Base-by-base conservation (phyloP, 2,888 invertebrate genomes). In the Pristionchus exspectatus region DNA sequence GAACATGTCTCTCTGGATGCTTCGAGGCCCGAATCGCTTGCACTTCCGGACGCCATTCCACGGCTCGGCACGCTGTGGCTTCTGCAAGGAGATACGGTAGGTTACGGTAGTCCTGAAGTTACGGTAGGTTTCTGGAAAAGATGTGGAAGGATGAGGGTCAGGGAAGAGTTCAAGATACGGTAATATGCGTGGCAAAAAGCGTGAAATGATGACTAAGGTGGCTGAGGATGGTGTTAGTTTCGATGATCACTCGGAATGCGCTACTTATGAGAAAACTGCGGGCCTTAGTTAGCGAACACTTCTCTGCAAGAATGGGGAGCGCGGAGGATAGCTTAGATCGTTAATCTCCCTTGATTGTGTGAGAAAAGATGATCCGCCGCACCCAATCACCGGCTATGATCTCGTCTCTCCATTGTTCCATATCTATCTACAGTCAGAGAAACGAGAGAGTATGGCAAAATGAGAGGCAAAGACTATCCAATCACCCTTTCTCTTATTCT, bases 1-100 rank as follows among this genome's bases (percentile, higher is more conserved):
- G 74, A 93, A 90, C 91, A 93, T 93, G 81, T 93, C 93, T 30
- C 90, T 91, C 88, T 94, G 93, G 81, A 94, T 91, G 44, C 93
- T 92, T 18, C 94, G 90, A 27, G 91, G 90, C 27, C 90, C 90
- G 89, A 92, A 93, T 84, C 92, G 91, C 59, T 84, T 88, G 69
- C 92, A 91, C 72, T 90, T 89, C 18, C 90, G 84, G 21, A 93
- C 90, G 0, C 91, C 92, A 0, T 88, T 72, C 93, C 94, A 94
- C 24, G 90, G 69, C 4, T 91, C 88, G 4, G 91, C 89, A 2
- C 92, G 91, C 87, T 91, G 90, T 21, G 94, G 93, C 87, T 93
- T 93, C 94, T 94, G 91, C 18, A 93, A 91, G 0, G 66, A 24
- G 74, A 33, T 33, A 66, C 87, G 12, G 86, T 66, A 87, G 72